These are phyloP conservation scores for Pygocentrus nattereri DNA, from an alignment of 2,797 vertebrate species.

Conservation along the genomic window DNA sequence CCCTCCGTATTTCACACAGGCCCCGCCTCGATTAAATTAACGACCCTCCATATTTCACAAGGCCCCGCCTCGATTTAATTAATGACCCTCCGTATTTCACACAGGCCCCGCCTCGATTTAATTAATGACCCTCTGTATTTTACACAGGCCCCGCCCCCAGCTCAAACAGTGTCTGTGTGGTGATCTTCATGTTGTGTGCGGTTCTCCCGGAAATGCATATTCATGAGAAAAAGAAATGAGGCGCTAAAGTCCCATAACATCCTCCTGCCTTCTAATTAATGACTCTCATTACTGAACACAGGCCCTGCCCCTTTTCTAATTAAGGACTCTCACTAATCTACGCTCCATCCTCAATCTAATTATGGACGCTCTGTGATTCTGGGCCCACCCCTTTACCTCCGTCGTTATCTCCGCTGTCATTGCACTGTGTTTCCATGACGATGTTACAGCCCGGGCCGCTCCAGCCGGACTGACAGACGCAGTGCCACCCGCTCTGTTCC, in stretches of 20 bases:
- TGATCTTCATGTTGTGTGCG: no score
- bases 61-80: no score
- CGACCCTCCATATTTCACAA: neutral
- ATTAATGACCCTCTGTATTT: no score
- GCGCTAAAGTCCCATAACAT: no score
- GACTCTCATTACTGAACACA: no score
- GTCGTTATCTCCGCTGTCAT: constrained; percentile 95
- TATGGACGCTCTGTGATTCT: neutral
- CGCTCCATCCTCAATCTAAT: neutral
- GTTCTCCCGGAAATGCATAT: no score
- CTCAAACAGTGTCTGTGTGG: no score
- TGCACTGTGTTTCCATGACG: constrained; percentile 98
- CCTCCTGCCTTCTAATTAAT: no score
- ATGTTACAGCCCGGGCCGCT: constrained; percentile 94
- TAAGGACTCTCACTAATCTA: neutral
- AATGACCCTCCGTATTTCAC: no score
- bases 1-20: neutral
- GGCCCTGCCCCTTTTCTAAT: neutral
- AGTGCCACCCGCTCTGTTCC: constrained; percentile 98
- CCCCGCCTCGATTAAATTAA: neutral
- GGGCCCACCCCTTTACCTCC: constrained; percentile 82
- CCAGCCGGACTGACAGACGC: constrained; percentile 97
- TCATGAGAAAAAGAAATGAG: no score
- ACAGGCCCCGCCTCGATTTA: no score
- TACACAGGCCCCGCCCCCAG: no score